phyloP scores from a whole-genome alignment of 2,888 invertebrate species.

The Eutolmus rufibarbis region DNA sequence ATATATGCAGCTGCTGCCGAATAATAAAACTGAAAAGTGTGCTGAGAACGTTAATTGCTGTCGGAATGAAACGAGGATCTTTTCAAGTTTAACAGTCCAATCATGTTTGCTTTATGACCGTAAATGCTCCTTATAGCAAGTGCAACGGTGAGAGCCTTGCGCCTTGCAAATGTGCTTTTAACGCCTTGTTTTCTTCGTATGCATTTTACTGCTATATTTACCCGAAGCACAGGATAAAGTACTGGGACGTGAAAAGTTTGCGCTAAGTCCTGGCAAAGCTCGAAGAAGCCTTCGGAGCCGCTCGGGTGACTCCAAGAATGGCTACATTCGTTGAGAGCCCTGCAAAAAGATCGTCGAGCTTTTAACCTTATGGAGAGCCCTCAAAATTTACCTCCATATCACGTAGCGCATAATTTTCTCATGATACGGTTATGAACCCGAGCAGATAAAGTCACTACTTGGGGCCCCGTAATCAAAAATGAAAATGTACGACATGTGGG shows the following conservation, averaged over 20 bases:
- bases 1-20: background rate
- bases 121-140: slow-evolving; percentile 6
- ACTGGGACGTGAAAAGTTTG: slow-evolving; percentile 39
- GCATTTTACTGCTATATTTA: slow-evolving; percentile 33
- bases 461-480: slow-evolving; percentile 43
- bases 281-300: background rate
- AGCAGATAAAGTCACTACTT: slow-evolving; percentile 45
- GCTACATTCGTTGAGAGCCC: background rate
- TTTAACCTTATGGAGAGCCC: slow-evolving; percentile 21
- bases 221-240: slow-evolving; percentile 28
- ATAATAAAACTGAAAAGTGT: background rate
- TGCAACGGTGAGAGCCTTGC: background rate
- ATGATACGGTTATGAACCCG: slow-evolving; percentile 45
- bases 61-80: background rate
- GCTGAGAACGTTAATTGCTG: background rate
- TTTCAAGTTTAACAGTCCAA: slow-evolving; percentile 16
- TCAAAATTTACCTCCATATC: slow-evolving; percentile 44
- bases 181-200: background rate
- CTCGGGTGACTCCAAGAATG: background rate
- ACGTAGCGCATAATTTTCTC: slow-evolving; percentile 46
- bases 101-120: slow-evolving; percentile 31
- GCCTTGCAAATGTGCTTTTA: background rate
- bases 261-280: background rate
- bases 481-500: slow-evolving; percentile 45
- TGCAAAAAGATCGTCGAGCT: slow-evolving; percentile 6